Base-by-base conservation (phyloP, 2,113 vertebrate species). In the Prinia subflava region DNA sequence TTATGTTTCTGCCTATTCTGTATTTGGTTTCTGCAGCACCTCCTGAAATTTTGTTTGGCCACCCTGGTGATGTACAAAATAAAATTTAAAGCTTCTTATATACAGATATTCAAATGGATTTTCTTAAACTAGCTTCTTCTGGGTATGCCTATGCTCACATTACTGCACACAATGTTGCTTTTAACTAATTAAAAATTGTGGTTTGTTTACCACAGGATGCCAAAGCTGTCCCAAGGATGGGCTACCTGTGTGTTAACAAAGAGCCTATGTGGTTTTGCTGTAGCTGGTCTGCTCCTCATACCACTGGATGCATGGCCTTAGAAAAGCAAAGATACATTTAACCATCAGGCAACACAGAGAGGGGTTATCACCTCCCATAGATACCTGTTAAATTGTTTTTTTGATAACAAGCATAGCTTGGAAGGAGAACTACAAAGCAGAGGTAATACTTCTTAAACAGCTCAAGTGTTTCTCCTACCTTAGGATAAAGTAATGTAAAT, bases 351-450 rank as follows among this genome's bases (percentile, higher is more conserved):
- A 82, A 55, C 20, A 49, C 21, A 56, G 63, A 49, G 5, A 35
- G 14, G 3, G 4, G 3, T 1, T 55, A 47, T 52, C 6, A 10
- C 1, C 0, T 65, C 20, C n/a, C 11, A 11, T 0, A 65, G 28
- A 25, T 14, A 73, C 3, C 13, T 37, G 16, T 22, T 64, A 46
- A 59, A 44, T 23, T 64, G 27, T 39, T 15, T 16, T 57, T 53
- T 59, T 49, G 39, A 28, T 28, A 67, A 35, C 4, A 91, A 78
- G 17, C 5, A 35, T 13, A 50, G 7, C 25, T 91, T 87, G 52
- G 41, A 78, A 77, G 37, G 15, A 70, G 56, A 87, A 12, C 16
- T 47, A 19, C 7, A 39, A 47, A 64, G 11, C 14, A 33, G 6
- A 5, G 10, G 2, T 64, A 37, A 10, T 55, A 49, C 10, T 78